These are phyloP conservation scores for Echeneis naucrates DNA, from an alignment of 2,797 vertebrate species.

Conservation along the genomic window DNA sequence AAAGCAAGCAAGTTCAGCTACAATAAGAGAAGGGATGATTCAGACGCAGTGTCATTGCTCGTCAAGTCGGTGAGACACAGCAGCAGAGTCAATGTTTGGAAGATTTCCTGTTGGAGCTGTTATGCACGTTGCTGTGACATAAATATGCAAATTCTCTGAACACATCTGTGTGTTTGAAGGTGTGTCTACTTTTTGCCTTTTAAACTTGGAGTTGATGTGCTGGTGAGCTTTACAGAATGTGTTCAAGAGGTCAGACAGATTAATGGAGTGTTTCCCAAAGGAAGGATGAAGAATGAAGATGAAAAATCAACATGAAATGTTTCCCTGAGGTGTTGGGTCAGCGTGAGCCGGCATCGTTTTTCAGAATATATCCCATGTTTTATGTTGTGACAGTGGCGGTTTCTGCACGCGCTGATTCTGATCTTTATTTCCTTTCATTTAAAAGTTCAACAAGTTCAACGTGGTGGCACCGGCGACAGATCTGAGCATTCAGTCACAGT, in stretches of 20 bases:
- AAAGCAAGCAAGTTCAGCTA: constrained; percentile 28
- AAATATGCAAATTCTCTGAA: background rate
- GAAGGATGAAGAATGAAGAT: background rate
- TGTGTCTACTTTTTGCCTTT: background rate
- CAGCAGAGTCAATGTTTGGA: constrained; percentile 12
- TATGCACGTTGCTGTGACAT: background rate
- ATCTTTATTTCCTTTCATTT: background rate
- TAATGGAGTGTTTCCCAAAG: background rate
- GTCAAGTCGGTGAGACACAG: background rate
- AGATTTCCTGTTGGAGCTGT: background rate
- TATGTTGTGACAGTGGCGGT: background rate
- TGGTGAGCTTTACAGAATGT: background rate
- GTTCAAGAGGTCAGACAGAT: background rate
- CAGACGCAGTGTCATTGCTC: background rate
- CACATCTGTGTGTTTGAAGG: background rate
- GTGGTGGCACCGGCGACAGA: background rate
- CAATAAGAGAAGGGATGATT: constrained; percentile 8
- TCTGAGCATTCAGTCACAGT: background rate
- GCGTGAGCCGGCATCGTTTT: background rate
- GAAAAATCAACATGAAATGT: background rate
- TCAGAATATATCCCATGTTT: background rate
- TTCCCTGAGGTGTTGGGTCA: background rate
- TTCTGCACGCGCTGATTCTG: background rate
- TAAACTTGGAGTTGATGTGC: background rate
- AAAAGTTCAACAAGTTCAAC: background rate